These are phyloP conservation scores for Eilema depressum DNA, from an alignment of 2,888 invertebrate species.

Conservation along the genomic window DNA sequence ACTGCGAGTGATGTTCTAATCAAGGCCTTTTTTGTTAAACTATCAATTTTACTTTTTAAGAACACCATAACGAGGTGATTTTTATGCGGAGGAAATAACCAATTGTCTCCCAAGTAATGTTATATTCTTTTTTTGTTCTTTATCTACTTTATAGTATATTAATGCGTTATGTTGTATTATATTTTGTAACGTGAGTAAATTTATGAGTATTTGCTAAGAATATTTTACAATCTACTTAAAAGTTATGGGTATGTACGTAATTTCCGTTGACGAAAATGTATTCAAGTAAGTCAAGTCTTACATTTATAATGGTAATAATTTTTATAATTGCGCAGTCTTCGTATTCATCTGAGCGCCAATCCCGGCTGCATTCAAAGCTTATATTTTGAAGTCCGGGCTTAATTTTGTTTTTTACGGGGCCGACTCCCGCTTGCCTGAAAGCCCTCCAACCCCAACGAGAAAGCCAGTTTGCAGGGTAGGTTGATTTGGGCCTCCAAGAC, in stretches of 20 bases:
- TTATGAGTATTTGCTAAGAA: background rate
- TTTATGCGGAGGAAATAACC: constrained; percentile 4
- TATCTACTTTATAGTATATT: constrained; percentile 3
- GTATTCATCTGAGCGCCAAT: background rate
- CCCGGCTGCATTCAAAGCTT: background rate
- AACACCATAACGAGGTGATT: constrained; percentile 14
- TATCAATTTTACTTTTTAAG: constrained; percentile 45
- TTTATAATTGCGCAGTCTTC: background rate
- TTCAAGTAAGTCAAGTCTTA: background rate
- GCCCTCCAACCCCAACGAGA: too few species aligned
- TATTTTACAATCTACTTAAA: constrained; percentile 2
- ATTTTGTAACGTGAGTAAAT: background rate
- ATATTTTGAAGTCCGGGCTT: too few species aligned
- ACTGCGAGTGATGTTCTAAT: constrained; percentile 69
- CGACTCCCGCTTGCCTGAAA: too few species aligned
- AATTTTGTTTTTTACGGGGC: too few species aligned
- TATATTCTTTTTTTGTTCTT: background rate
- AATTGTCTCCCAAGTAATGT: background rate
- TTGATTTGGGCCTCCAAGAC: too few species aligned
- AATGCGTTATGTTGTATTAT: constrained; percentile 2
- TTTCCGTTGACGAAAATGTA: constrained; percentile 2
- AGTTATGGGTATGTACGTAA: constrained; percentile 2
- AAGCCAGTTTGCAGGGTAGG: too few species aligned
- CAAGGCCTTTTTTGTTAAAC: constrained; percentile 56
- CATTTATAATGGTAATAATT: background rate